Base-by-base conservation (phyloP, 2,797 vertebrate species). In the Myoxocephalus aenaeus region DNA sequence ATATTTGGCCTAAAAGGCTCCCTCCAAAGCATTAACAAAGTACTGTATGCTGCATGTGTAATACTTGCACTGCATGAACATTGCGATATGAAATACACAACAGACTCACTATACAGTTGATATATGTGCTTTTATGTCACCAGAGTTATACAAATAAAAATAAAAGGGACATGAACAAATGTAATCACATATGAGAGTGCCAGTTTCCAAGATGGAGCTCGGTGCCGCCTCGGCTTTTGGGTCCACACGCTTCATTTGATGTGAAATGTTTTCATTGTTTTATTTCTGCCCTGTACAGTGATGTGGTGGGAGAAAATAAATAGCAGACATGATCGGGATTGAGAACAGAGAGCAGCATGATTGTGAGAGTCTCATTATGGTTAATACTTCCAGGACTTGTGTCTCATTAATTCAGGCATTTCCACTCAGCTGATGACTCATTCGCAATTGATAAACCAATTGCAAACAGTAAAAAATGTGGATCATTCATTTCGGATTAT, bases 261-360 rank as follows among this genome's bases (percentile, higher is more conserved):
- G 63, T 63, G 76, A 86, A 89, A 87, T 90, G 83, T 92, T 91
- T 89, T 87, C 85, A 74, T 92, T 87, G 88, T 90, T 91, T 87
- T 73, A 83, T 88, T 92, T 83, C 77, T 82, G 83, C 69, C 63
- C 74, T 69, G 64, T 57, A 72, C 82, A 90, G 81, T 87, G 79
- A 87, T 72, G 80, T 27, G 70, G 67, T 67, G 71, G 76, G 44
- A 48, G 80, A 76, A 75, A 90, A 90, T 82, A 80, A 89, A 88
- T 75, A 64, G 86, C 79, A 85, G 77, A 83, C 90, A 85, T 77
- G 86, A 90, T 70, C 40, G 69, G 82, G 87, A 84, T 81, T 73
- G 81, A 85, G 85, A 90, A 87, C 83, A 89, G 83, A 89, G 80
- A 75, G 80, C 74, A 62, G 75, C 75, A 56, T 87, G 77, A 92